Conservation (phyloP, 2,113 vertebrate genomes). For the Columba janthina region DNA sequence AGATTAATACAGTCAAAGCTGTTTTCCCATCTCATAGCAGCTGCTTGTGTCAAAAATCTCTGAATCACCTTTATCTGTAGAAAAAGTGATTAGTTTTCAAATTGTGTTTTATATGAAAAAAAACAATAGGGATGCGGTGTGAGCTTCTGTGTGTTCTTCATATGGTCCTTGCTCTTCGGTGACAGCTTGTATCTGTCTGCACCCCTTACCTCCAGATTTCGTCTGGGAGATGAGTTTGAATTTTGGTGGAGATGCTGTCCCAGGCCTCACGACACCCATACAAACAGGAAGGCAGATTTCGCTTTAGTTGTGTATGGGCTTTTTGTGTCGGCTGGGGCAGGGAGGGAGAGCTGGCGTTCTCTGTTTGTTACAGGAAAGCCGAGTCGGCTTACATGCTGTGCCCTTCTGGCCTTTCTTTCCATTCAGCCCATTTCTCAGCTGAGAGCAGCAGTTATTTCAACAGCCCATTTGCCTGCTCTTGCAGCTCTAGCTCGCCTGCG, state of each 20-base stretch:
- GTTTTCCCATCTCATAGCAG: neutral
- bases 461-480: neutral
- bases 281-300: constrained; percentile 13
- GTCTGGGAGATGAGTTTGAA: neutral
- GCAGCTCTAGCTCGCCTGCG: neutral
- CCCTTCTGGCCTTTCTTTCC: constrained; percentile 43
- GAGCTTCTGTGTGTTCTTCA: neutral
- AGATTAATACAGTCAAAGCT: neutral
- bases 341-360: neutral
- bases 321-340: neutral
- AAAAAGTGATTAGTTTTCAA: neutral
- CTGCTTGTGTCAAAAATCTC: neutral
- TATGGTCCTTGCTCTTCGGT: fast-evolving
- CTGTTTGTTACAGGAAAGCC: neutral
- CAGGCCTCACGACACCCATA: neutral
- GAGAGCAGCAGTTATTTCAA: neutral
- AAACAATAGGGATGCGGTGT: fast-evolving
- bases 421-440: neutral
- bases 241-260: neutral
- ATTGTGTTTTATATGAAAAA: neutral
- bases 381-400: neutral
- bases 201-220: neutral
- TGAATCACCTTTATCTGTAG: neutral
- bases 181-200: fast-evolving
- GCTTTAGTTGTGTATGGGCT: neutral